Base-by-base conservation (phyloP, 1,140 invertebrate genomes). In the Drosophila parvula region DNA sequence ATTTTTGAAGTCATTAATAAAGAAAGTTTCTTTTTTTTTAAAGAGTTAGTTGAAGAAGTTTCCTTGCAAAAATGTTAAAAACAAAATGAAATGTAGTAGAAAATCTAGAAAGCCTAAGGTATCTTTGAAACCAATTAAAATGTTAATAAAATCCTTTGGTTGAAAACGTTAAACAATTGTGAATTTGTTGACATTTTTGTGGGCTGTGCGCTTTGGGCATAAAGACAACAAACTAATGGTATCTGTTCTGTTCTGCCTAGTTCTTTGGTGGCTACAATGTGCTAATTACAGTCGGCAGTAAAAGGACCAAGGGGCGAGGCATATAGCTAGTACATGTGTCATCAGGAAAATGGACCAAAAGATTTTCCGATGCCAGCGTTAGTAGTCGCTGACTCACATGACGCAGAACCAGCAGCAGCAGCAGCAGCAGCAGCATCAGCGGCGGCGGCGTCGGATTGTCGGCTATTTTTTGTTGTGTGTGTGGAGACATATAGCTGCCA, bases 211-310 rank as follows among this genome's bases (percentile, higher is more conserved):
- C 30, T 30, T 14, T 22, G 32, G 34, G 55, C 61, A 74, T 67
- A 58, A 55, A 57, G 61, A 50, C 79, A 74, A 55, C 50, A 68
- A 78, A 78, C 60, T 57, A 55, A 43, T 57, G 55, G 18, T 16
- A 36, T 11, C 10, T 36, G 11, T 5, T 11, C 10, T 36, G 11
- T 5, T 36, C 34, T 12, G 34, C 12, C 5, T 60, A 38, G 16
- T 14, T 22, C 40, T 18, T 53, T 16, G 47, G 27, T 27, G 45
- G 28, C 55, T 71, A 82, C 82, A 85, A 85, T 85, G 81, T 85
- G 81, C 81, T 85, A 85, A 85, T 85, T 85, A 85, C 81, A 78
- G 74, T 69, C 81, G 59, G 55, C 67, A 77, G 79, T 67, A 78
- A 82, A 55, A 78, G 80, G 75, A 83, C 80, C 71, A 51, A 74